phyloP scores from a whole-genome alignment of 2,113 vertebrate genomes.

The human (Homo sapiens) region DNA sequence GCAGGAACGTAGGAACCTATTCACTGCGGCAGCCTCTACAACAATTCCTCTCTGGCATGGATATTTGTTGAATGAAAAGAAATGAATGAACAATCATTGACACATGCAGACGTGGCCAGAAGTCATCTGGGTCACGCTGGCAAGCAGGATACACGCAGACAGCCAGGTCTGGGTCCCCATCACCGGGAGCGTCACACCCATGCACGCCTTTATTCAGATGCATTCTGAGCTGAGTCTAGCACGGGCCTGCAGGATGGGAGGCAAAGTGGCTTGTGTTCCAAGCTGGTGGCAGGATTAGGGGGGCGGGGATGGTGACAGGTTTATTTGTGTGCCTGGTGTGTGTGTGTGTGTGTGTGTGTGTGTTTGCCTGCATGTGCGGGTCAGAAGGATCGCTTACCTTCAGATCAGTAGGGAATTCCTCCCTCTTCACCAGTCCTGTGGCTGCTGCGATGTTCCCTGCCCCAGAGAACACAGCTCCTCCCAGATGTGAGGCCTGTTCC shows the following conservation, averaged over 20 bases:
- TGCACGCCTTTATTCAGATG: not conserved
- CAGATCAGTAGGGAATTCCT: constrained; percentile 95
- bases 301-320: not conserved
- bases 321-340: not conserved
- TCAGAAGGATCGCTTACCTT: constrained; percentile 85
- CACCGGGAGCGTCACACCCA: not conserved
- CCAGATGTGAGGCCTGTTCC: constrained; percentile 92
- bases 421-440: constrained; percentile 96
- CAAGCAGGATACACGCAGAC: not conserved
- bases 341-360: no score
- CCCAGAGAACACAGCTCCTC: constrained; percentile 91
- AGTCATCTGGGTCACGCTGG: not conserved
- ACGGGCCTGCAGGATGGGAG: not conserved
- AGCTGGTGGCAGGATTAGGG: not conserved
- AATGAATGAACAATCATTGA: not conserved
- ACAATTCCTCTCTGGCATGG: not conserved
- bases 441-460: constrained; percentile 96
- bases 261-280: not conserved
- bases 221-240: not conserved
- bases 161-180: not conserved
- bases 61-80: not conserved
- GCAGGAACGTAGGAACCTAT: not conserved
- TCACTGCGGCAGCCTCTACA: not conserved
- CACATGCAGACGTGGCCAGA: not conserved
- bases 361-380: no score